phyloP scores from a whole-genome alignment of 2,113 vertebrate genomes.

The Pyxicephalus adspersus region DNA sequence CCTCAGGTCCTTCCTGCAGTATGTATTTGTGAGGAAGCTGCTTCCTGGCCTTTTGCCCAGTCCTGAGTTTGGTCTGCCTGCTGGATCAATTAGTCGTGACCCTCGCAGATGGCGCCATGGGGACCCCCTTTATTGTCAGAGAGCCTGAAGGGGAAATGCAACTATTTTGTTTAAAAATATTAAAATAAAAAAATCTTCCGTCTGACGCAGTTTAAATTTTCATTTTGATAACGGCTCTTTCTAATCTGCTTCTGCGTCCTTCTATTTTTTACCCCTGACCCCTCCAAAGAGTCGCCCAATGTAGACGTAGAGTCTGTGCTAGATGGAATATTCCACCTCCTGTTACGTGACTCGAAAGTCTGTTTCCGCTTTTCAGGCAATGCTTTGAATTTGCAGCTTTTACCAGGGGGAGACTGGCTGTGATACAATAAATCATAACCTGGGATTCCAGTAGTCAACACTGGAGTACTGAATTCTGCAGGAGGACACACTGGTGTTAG shows the following conservation, averaged over 20 bases:
- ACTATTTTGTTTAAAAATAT: slow-evolving; percentile 52
- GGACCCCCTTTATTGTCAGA: slow-evolving; percentile 46
- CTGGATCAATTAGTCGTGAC: slow-evolving; percentile 34
- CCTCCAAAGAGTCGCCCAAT: slow-evolving; percentile 6
- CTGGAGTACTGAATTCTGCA: too few relatives aligned
- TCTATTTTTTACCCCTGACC: slow-evolving; percentile 10
- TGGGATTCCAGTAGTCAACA: too few relatives aligned
- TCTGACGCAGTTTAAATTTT: slow-evolving; percentile 13
- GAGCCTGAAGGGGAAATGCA: slow-evolving; percentile 38
- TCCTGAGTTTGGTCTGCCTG: not conserved
- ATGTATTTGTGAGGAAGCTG: slow-evolving; percentile 39
- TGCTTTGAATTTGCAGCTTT: slow-evolving; percentile 19
- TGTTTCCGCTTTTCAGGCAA: not conserved
- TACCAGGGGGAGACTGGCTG: too few relatives aligned
- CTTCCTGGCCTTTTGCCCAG: slow-evolving; percentile 27
- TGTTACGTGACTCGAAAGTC: slow-evolving; percentile 30
- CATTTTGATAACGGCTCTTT: slow-evolving; percentile 10
- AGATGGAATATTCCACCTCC: slow-evolving; percentile 31
- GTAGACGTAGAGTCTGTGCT: slow-evolving; percentile 41
- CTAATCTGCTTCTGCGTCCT: not conserved
- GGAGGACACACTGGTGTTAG: too few relatives aligned
- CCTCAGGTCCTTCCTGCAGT: slow-evolving; percentile 25
- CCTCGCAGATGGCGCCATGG: slow-evolving; percentile 43
- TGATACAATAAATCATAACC: too few relatives aligned
- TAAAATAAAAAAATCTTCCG: too few relatives aligned